phyloP scores from a whole-genome alignment of 2,113 vertebrate genomes.

The Syngnathus typhle region DNA sequence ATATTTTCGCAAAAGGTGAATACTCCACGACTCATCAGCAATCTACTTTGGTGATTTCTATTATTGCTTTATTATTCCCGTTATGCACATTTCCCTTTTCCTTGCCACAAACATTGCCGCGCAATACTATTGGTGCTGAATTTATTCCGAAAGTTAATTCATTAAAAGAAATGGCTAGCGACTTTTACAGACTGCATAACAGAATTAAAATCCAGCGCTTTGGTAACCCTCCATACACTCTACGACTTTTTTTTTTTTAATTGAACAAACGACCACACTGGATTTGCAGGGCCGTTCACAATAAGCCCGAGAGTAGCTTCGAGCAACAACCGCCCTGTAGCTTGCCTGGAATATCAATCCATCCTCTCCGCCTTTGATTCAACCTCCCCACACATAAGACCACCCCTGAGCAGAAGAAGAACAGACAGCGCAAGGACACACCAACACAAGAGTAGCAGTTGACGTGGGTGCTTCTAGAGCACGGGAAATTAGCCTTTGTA shows the following conservation, averaged over 20 bases:
- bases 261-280: slow-evolving; percentile 33
- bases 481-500: not conserved
- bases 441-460: slow-evolving; percentile 5
- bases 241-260: slow-evolving; percentile 17
- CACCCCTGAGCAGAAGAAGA: slow-evolving; percentile 29
- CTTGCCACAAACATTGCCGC: slow-evolving; percentile 5
- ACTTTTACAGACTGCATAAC: slow-evolving; percentile 19
- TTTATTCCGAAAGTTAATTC: slow-evolving; percentile 11
- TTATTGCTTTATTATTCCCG: slow-evolving; percentile 15
- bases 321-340: slow-evolving; percentile 37
- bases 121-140: not conserved
- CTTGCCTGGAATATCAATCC: slow-evolving; percentile 67
- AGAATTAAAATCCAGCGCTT: slow-evolving; percentile 24
- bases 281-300: slow-evolving; percentile 36
- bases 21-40: slow-evolving; percentile 2
- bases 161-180: slow-evolving; percentile 6
- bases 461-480: slow-evolving; percentile 13
- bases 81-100: slow-evolving; percentile 2
- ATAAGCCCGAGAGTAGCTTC: slow-evolving; percentile 48
- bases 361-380: slow-evolving; percentile 45
- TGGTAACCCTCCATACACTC: slow-evolving; percentile 4
- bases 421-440: slow-evolving; percentile 23
- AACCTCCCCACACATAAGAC: slow-evolving; percentile 30
- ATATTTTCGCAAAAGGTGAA: not conserved
- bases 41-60: not conserved